Evolutionary conservation across 2,797 vertebrate genomes (phyloP).

Genomic region (Caiman crocodilus): DNA sequence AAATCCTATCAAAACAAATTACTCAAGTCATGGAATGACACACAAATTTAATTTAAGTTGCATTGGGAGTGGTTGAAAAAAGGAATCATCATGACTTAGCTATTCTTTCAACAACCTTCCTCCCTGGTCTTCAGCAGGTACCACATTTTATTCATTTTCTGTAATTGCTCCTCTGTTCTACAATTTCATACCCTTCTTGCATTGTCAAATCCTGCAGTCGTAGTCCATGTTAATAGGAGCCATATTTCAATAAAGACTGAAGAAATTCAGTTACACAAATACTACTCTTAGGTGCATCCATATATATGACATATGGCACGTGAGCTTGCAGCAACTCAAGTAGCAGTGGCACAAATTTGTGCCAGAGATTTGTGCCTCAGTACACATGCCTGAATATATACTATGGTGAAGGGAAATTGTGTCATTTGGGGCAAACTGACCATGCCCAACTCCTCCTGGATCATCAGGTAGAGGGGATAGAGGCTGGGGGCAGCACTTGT

Average conservation of each 20-base stretch:
- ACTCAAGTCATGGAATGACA: not conserved
- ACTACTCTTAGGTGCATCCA: not conserved
- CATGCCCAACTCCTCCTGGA: too few species aligned
- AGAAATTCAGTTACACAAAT: not conserved
- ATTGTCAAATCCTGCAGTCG: not conserved
- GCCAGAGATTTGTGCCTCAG: not conserved
- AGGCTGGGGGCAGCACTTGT: too few species aligned
- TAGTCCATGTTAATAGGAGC: not conserved
- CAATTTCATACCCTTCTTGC: not conserved
- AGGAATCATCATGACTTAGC: not conserved
- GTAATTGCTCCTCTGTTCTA: not conserved
- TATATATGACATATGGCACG: not conserved
- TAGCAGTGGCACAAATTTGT: too few species aligned
- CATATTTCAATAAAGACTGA: not conserved
- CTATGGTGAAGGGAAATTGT: too few species aligned
- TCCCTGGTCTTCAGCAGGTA: not conserved
- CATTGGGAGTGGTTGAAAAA: not conserved
- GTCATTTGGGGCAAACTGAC: too few species aligned
- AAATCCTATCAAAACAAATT: not conserved
- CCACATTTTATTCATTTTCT: not conserved
- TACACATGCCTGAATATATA: not conserved
- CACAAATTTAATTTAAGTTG: rapidly evolving
- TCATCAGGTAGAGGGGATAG: too few species aligned
- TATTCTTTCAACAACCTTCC: not conserved
- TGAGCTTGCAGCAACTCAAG: not conserved